Evolutionary conservation across 2,797 vertebrate genomes (phyloP).

Genomic region (Ataeniobius toweri): DNA sequence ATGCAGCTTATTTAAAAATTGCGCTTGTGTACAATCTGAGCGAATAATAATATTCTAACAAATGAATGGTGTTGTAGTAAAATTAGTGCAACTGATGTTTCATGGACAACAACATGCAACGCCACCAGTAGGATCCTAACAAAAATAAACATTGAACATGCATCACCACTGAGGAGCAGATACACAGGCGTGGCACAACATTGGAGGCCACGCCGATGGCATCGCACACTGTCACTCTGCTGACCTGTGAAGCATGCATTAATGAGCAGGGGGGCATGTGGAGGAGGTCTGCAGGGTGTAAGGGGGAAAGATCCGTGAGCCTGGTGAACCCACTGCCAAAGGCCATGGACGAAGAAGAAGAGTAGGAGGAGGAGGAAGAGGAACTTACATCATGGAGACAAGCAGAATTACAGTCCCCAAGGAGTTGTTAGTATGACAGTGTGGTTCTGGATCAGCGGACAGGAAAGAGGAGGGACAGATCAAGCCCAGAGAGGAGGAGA

Average conservation of each 20-base stretch:
- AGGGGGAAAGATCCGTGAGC: constrained; percentile 65
- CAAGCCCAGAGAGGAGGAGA: constrained; percentile 62
- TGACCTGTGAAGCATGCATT: constrained; percentile 76
- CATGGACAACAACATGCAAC: constrained; percentile 57
- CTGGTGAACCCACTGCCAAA: constrained; percentile 62
- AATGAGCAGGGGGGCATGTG: constrained; percentile 51
- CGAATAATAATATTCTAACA: background rate
- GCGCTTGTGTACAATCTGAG: background rate
- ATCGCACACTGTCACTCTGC: constrained; percentile 64
- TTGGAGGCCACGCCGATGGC: constrained; percentile 60
- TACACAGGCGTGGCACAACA: constrained; percentile 45
- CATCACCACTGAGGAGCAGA: constrained; percentile 60
- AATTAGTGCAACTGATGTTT: constrained; percentile 40
- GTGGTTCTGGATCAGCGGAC: constrained; percentile 93
- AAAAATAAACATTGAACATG: constrained; percentile 63
- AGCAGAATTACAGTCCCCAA: constrained; percentile 98
- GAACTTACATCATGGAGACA: constrained; percentile 97
- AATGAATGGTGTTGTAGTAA: constrained; percentile 27
- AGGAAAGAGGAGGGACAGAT: constrained; percentile 68
- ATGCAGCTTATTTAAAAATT: background rate
- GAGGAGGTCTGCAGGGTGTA: constrained; percentile 49
- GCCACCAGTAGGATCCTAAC: constrained; percentile 59
- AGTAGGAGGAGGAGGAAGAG: constrained; percentile 73
- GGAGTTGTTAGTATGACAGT: constrained; percentile 99
- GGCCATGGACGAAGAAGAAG: constrained; percentile 77